phyloP scores from a whole-genome alignment of 2,113 vertebrate species.

The Oreochromis tanganicae region DNA sequence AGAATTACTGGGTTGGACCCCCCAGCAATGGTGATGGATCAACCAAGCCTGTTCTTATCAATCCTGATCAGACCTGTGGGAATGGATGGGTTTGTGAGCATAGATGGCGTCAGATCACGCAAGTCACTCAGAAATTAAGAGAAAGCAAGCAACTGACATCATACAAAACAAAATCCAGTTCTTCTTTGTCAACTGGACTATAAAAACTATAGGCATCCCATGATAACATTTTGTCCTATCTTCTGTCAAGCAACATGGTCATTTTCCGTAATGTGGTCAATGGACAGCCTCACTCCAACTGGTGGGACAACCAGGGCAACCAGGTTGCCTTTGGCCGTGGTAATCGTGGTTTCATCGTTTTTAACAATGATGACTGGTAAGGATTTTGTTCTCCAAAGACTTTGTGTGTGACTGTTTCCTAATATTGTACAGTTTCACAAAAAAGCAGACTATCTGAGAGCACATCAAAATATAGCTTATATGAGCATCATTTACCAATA shows the following conservation, averaged over 20 bases:
- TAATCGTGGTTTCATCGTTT: slow-evolving; percentile 80
- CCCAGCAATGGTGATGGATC: neutral
- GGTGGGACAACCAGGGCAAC: slow-evolving; percentile 91
- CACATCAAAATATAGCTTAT: neutral
- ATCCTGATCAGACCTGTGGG: slow-evolving; percentile 83
- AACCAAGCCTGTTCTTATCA: slow-evolving; percentile 69
- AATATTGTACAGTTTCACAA: neutral
- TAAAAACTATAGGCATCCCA: neutral
- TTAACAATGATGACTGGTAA: slow-evolving; percentile 88
- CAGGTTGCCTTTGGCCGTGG: slow-evolving; percentile 82
- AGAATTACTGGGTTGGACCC: neutral
- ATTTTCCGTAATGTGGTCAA: slow-evolving; percentile 85
- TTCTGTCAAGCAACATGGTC: slow-evolving; percentile 84
- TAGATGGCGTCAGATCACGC: slow-evolving; percentile 91
- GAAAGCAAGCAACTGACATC: neutral
- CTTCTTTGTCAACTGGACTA: neutral
- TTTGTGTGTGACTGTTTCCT: neutral
- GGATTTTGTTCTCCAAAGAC: neutral
- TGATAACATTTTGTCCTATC: neutral
- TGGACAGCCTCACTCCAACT: slow-evolving; percentile 81
- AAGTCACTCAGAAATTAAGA: neutral
- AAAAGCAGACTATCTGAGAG: neutral
- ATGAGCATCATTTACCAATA: neutral
- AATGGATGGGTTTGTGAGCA: slow-evolving; percentile 93
- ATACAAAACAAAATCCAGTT: neutral